Evolutionary conservation across 2,113 vertebrate genomes (phyloP), one percentile per base, ranked within the genome.

Genomic region (Phalacrocorax brasilianus): DNA sequence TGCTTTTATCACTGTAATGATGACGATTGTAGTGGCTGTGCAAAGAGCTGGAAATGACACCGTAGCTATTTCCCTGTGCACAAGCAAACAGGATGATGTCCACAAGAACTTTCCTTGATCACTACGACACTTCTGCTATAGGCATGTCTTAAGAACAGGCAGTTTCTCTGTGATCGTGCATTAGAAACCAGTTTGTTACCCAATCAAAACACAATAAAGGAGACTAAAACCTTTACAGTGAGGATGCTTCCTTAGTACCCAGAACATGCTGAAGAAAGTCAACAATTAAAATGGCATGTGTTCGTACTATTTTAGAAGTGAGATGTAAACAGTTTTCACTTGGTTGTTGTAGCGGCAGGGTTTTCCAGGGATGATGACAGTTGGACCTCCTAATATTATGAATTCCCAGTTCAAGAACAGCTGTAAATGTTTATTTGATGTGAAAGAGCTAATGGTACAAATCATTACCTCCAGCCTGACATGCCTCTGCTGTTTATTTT

Each of bases 401-500:
- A 91, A 95, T 92, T 91, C 45, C n/a, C 65, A 16, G 40, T 55
- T 88, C 85, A 92, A 88, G 28, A 85, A 70, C 27, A 84, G 45
- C 84, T 62, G 73, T 74, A 91, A 90, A 53, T 81, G 28, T 93
- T 91, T 89, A 90, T 89, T 96, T 80, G 84, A 86, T 80, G 82
- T 85, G 71, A 72, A 94, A 87, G 62, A 89, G 38, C 84, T 95
- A 95, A 80, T 96, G 96, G 78, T 93, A 81, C 56, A 94, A 76
- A 94, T 74, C n/a, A 77, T 86, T 95, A 91, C 83, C 91, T 68
- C 81, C 79, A 92, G 50, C 77, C 63, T 97, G 72, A 78, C 1
- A 1, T 80, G 21, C 52, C 72, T 85, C 84, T 90, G 53, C 33
- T 97, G 45, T 96, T 97, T 91, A 47, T 94, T 94, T 32, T 88